phyloP scores from a whole-genome alignment of 1,140 invertebrate species.

The Zaprionus davidi region DNA sequence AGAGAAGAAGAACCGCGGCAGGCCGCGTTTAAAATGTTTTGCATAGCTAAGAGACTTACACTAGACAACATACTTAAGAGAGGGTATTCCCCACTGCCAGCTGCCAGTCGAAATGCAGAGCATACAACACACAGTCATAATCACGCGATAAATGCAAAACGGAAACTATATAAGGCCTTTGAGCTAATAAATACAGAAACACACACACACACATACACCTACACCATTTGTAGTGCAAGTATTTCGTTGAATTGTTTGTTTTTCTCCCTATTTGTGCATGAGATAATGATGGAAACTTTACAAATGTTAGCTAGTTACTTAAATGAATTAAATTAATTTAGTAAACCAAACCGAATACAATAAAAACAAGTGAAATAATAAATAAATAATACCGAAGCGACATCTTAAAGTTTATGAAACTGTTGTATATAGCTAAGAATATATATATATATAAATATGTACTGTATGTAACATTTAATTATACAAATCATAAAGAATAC shows the following conservation, averaged over 20 bases:
- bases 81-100: not conserved
- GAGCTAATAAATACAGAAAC: constrained; percentile 21
- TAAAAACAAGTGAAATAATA: constrained; percentile 30
- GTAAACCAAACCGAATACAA: constrained; percentile 29
- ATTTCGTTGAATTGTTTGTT: constrained; percentile 74
- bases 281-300: constrained; percentile 62
- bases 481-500: constrained; percentile 64
- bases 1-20: constrained; percentile 58
- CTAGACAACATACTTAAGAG: not conserved
- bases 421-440: constrained; percentile 78
- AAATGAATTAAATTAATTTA: constrained; percentile 72
- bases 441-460: constrained; percentile 46
- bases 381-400: constrained; percentile 18
- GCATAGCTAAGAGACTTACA: constrained; percentile 28
- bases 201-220: constrained; percentile 12
- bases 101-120: constrained; percentile 37
- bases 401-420: constrained; percentile 78
- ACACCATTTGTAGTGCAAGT: constrained; percentile 62
- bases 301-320: constrained; percentile 81
- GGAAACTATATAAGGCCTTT: constrained; percentile 42
- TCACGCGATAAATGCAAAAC: constrained; percentile 28
- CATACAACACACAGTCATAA: constrained; percentile 23
- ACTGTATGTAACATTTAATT: constrained; percentile 42
- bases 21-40: constrained; percentile 63
- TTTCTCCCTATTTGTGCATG: constrained; percentile 56